A percentile compares a stretch with the other conserved stretches of the same genome.
phyloP scores from a whole-genome alignment of 2,888 invertebrate species.

The Acanthosepion lycidas region DNA sequence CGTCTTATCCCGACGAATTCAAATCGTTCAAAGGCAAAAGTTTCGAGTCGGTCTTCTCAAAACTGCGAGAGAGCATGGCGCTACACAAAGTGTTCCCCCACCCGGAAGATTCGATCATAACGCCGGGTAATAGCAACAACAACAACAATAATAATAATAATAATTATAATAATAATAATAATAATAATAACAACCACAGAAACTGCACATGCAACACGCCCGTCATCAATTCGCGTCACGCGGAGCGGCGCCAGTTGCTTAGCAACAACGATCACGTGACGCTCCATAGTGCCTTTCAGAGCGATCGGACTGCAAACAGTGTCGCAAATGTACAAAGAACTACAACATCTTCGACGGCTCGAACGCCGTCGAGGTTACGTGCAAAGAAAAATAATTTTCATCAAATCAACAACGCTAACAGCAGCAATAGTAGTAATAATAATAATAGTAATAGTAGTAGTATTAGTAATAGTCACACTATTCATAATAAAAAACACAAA shows the following conservation, averaged over 20 bases:
- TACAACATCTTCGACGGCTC: slow-evolving; percentile 2
- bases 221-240: slow-evolving; percentile 37
- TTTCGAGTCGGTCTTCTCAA: slow-evolving; percentile 55
- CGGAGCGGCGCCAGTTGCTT: slow-evolving; percentile 44
- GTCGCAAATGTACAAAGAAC: neutral
- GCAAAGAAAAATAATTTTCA: neutral
- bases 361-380: neutral
- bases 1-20: slow-evolving; percentile 57
- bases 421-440: slow-evolving; percentile 24
- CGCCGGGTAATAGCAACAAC: slow-evolving; percentile 36
- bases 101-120: slow-evolving; percentile 14
- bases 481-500: slow-evolving; percentile 41
- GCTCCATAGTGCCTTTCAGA: slow-evolving; percentile 42
- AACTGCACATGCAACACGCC: slow-evolving; percentile 47
- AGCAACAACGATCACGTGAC: slow-evolving; percentile 46
- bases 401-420: slow-evolving; percentile 39
- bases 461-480: neutral
- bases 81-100: slow-evolving; percentile 47
- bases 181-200: neutral
- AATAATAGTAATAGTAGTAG: neutral
- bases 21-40: slow-evolving; percentile 53
- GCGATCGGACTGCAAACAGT: slow-evolving; percentile 36
- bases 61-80: slow-evolving; percentile 54
- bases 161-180: slow-evolving; percentile 38
- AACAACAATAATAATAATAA: slow-evolving; percentile 35